Conservation (phyloP, 2,888 invertebrate genomes). For the Operophtera brumata region DNA sequence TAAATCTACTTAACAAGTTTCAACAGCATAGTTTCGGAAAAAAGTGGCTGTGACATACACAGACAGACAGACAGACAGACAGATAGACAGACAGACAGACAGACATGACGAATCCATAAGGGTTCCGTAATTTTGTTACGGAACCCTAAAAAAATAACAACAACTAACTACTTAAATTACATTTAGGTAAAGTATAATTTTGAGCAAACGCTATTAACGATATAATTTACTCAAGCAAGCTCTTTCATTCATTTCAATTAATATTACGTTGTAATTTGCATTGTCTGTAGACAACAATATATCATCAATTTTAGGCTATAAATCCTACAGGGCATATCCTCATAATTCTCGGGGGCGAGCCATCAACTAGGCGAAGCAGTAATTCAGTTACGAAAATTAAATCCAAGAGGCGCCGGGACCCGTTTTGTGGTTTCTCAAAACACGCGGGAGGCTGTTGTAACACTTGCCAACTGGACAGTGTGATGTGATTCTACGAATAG, state of each 20-base stretch:
- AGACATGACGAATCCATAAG: too few relatives aligned
- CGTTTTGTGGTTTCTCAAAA: conserved; percentile 43
- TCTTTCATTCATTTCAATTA: conserved; percentile 12
- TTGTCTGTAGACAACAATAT: conserved; percentile 12
- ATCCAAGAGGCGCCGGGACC: conserved; percentile 49
- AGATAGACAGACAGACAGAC: too few relatives aligned
- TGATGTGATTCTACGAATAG: not conserved
- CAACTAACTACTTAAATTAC: too few relatives aligned
- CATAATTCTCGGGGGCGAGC: conserved; percentile 32
- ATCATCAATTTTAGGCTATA: conserved; percentile 10
- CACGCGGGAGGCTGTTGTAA: conserved; percentile 1
- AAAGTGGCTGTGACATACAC: too few relatives aligned
- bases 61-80: too few relatives aligned
- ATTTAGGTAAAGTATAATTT: too few relatives aligned
- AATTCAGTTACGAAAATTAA: conserved; percentile 68
- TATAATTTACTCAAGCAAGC: too few relatives aligned
- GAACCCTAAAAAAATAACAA: too few relatives aligned
- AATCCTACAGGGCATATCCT: conserved; percentile 19
- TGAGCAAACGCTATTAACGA: too few relatives aligned
- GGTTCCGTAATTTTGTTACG: too few relatives aligned
- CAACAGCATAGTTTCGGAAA: too few relatives aligned
- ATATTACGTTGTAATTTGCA: conserved; percentile 1
- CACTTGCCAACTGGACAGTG: not conserved
- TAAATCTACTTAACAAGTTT: too few relatives aligned
- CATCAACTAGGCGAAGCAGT: conserved; percentile 48